Evolutionary conservation across 1,140 invertebrate genomes (phyloP).

Genomic region (Chrysopa pallens): DNA sequence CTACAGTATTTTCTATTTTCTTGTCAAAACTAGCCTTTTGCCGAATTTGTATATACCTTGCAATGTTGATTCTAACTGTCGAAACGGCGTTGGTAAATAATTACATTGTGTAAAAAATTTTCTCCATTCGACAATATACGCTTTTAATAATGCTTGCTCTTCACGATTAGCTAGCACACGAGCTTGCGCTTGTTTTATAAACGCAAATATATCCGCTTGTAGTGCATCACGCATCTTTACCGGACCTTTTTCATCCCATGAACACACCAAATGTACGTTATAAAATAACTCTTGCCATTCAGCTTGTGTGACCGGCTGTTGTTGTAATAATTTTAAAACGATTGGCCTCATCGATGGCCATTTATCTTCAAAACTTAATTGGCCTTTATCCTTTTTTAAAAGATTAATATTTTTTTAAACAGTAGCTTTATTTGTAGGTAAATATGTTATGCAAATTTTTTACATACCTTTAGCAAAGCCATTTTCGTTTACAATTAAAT

Average conservation of each 20-base stretch:
- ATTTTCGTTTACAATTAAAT: too few relatives aligned
- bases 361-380: constrained; percentile 78
- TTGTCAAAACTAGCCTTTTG: too few relatives aligned
- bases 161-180: constrained; percentile 78
- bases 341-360: constrained; percentile 90
- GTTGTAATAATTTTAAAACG: constrained; percentile 79
- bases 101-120: constrained; percentile 97
- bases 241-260: constrained; percentile 93
- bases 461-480: too few relatives aligned
- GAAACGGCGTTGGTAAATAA: constrained; percentile 90
- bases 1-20: too few relatives aligned
- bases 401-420: constrained; percentile 1
- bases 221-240: constrained; percentile 73
- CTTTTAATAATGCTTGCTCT: constrained; percentile 85
- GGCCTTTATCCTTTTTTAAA: constrained; percentile 38
- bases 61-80: constrained; percentile 68
- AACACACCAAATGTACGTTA: constrained; percentile 81
- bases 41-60: constrained; percentile 13
- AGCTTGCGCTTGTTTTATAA: constrained; percentile 84
- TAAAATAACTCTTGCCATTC: constrained; percentile 98
- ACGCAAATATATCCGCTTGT: constrained; percentile 84
- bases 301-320: constrained; percentile 77
- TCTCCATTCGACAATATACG: constrained; percentile 92
- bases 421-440: too few relatives aligned
- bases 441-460: too few relatives aligned